Base-by-base conservation (phyloP, 2,113 vertebrate species). In the Sorex araneus region DNA sequence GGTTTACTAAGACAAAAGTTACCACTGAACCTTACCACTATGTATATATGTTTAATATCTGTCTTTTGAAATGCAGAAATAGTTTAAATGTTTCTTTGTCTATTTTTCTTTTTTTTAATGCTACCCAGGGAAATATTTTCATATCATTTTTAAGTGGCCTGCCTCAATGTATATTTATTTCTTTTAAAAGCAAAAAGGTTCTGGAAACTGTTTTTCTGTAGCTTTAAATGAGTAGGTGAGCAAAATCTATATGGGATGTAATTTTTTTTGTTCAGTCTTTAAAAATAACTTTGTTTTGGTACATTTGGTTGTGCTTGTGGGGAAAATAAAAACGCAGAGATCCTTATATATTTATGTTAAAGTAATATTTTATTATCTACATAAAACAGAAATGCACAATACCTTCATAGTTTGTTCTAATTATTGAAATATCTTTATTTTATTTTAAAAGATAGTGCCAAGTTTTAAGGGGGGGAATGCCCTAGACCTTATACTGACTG, bases 331-430 rank as follows among this genome's bases (percentile, higher is more conserved):
- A 98, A 97, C 97, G 97, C 98, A 98, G 98, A 99, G 98, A 98
- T 98, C 98, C 98, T 99, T 99, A 98, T 98, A 99, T 98, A 98
- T 98, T 98, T 98, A 98, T 99, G 98, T 98, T 98, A 98, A 98
- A 98, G 98, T 99, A 98, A 98, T 98, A 99, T 99, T 99, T 99
- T 98, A 98, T 99, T 98, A 98, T 98, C 98, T 98, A 99, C 98
- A 99, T 98, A 99, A 99, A 99, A 98, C 98, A 99, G 97, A 98
- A 98, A 99, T 99, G 98, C 99, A 99, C 99, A 99, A 98, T 98
- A 98, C 98, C 98, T 99, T 99, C 98, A 98, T 98, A 99, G 98
- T 98, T 98, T 98, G 98, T 98, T 98, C 98, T 98, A 99, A 98
- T 99, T 99, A 99, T 99, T 99, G 98, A 99, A 99, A 98, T 98